Evolutionary conservation across 2,113 vertebrate species (phyloP).

Genomic region (Mus pahari): DNA sequence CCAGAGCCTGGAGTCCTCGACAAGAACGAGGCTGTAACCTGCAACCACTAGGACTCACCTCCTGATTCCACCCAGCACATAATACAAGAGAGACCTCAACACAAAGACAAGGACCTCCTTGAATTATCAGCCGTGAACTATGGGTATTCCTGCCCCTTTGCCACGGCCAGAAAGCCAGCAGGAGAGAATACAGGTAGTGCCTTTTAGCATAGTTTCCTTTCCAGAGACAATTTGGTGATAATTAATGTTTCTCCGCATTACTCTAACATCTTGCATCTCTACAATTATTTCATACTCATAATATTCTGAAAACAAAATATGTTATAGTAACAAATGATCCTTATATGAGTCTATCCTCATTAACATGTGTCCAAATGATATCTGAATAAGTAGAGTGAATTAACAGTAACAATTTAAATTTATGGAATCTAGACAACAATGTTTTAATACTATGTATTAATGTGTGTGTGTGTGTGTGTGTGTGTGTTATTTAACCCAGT

Average conservation of each 20-base stretch:
- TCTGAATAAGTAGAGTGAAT: background rate
- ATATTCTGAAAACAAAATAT: slow-evolving; percentile 28
- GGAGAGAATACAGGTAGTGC: background rate
- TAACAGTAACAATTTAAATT: slow-evolving; percentile 16
- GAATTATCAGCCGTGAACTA: background rate
- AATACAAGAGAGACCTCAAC: background rate
- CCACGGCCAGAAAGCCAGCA: background rate
- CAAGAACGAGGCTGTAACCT: background rate
- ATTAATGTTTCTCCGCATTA: background rate
- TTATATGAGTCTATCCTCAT: background rate
- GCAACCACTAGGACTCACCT: background rate
- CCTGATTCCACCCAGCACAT: background rate
- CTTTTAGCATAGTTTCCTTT: background rate
- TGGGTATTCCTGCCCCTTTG: background rate
- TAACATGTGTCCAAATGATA: background rate
- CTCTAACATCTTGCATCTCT: background rate
- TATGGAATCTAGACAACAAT: background rate
- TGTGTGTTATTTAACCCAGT: background rate
- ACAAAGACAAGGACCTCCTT: background rate
- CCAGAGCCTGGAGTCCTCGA: background rate
- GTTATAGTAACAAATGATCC: background rate
- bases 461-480: background rate
- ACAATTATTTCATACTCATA: background rate
- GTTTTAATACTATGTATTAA: background rate
- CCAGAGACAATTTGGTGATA: background rate